A percentile compares a stretch with the other conserved stretches of the same genome.
Conservation (phyloP, 2,113 vertebrate genomes). For the Xiphorhynchus elegans region DNA sequence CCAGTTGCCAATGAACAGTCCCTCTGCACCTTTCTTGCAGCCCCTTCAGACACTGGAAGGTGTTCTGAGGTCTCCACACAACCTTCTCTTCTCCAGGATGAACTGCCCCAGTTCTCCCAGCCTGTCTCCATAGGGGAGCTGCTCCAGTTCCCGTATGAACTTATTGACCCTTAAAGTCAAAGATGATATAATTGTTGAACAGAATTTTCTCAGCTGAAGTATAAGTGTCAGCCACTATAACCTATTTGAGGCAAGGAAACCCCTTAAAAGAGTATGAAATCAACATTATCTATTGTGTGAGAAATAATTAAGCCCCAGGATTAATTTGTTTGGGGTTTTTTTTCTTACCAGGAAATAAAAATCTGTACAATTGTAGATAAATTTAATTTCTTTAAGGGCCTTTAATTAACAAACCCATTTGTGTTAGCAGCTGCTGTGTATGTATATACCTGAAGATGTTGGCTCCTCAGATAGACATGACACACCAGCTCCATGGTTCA, state of each 20-base stretch:
- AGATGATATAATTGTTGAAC: background rate
- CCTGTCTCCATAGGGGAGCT: background rate
- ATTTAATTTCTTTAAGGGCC: background rate
- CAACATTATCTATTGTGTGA: background rate
- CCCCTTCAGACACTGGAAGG: background rate
- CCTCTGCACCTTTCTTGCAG: background rate
- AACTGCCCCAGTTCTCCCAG: background rate
- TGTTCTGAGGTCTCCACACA: background rate
- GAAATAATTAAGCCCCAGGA: background rate
- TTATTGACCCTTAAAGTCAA: background rate
- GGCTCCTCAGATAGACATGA: background rate
- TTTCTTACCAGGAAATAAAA: background rate
- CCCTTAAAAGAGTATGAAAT: background rate
- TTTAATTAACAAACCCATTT: background rate
- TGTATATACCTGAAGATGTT: background rate
- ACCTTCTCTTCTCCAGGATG: background rate
- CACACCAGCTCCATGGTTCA: background rate
- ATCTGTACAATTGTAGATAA: background rate
- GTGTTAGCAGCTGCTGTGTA: background rate
- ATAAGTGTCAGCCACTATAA: background rate
- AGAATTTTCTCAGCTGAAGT: background rate
- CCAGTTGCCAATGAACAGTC: background rate
- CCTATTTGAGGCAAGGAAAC: background rate
- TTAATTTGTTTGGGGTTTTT: background rate
- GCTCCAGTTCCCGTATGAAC: background rate